Percentiles rank a stretch among this genome's conserved stretches.
Conservation (phyloP, 2,797 vertebrate genomes). For the Oophaga sylvatica region DNA sequence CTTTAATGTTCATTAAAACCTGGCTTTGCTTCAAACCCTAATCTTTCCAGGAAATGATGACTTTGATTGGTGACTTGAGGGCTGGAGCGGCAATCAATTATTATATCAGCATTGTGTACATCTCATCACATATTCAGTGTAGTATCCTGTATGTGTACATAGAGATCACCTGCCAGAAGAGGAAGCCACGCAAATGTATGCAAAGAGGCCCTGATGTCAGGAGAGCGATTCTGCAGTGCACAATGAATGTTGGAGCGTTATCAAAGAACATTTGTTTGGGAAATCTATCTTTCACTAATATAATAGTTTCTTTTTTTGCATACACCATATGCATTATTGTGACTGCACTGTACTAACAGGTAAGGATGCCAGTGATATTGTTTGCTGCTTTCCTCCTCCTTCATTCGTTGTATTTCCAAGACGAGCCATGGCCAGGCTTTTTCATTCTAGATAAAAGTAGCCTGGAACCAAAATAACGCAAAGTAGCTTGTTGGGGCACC, state of each 20-base stretch:
- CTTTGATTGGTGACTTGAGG: conserved; percentile 31
- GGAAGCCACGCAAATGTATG: conserved; percentile 43
- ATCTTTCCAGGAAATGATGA: conserved; percentile 50
- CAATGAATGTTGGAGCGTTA: neutral
- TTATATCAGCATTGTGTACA: conserved; percentile 24
- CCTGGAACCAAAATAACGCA: no score
- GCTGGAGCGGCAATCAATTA: conserved; percentile 31
- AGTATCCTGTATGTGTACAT: conserved; percentile 21
- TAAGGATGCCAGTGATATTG: neutral
- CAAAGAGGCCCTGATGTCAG: conserved; percentile 9
- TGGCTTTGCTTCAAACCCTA: conserved; percentile 41
- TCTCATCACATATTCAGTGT: conserved; percentile 34
- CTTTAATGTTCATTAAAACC: conserved; percentile 50
- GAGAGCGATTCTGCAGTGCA: no score
- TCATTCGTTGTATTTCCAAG: neutral
- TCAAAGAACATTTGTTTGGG: conserved; percentile 22
- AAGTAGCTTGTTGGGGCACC: no score
- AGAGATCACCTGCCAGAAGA: conserved; percentile 43
- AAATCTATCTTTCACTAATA: conserved; percentile 4
- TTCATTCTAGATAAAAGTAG: no score
- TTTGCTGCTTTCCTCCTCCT: neutral
- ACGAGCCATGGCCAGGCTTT: no score
- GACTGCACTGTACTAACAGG: neutral
- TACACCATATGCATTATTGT: neutral
- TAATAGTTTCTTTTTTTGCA: conserved; percentile 18